Conservation (phyloP, 35 echinoderm and acorn worm species). For the Apostichopus californicus region DNA sequence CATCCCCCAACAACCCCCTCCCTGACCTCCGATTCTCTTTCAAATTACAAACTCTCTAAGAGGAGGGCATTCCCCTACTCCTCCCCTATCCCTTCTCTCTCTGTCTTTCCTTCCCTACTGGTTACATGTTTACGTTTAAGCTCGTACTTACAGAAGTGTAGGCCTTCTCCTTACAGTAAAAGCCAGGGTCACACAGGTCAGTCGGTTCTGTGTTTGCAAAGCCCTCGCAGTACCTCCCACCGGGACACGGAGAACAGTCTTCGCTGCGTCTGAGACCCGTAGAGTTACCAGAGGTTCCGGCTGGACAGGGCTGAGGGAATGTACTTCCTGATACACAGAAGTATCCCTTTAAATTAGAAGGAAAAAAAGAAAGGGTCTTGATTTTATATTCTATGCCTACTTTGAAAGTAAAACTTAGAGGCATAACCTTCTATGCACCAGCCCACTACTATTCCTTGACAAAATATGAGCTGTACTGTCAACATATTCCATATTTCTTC, state of each 20-base stretch:
- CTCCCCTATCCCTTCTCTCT: not conserved
- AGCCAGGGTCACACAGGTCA: slow-evolving; percentile 94
- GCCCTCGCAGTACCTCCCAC: slow-evolving; percentile 94
- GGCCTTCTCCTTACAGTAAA: slow-evolving; percentile 93
- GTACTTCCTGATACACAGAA: slow-evolving; percentile 96
- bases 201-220: slow-evolving; percentile 89
- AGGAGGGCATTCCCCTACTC: not conserved
- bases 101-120: not conserved
- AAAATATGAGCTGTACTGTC: no score
- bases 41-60: not conserved
- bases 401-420: no score
- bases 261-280: slow-evolving; percentile 92
- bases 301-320: slow-evolving; percentile 83
- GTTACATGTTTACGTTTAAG: no score
- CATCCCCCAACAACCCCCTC: not conserved
- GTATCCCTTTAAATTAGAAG: slow-evolving; percentile 69
- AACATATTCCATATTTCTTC: no score
- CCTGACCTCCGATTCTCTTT: not conserved
- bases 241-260: slow-evolving; percentile 95
- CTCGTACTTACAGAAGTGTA: slow-evolving; percentile 85
- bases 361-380: not conserved
- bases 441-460: no score
- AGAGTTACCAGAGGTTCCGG: slow-evolving; percentile 96
- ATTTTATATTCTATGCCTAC: no score
- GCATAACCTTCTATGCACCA: no score